Conservation (phyloP, 2,113 vertebrate genomes). For the Oryzias woworae region DNA sequence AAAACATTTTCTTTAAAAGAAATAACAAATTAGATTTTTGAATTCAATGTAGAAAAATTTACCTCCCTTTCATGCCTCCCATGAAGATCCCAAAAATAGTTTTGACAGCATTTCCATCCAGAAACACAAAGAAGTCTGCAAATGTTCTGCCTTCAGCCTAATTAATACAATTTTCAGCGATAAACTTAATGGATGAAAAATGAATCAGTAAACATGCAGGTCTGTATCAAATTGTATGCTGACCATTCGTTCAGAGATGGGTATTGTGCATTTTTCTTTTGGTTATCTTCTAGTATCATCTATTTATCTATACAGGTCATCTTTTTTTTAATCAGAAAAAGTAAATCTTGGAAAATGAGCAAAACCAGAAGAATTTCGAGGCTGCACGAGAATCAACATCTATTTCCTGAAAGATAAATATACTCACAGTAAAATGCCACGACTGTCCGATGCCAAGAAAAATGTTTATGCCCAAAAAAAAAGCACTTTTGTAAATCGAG, state of each 20-base stretch:
- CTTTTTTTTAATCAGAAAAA: conserved; percentile 12
- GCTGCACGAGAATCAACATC: conserved; percentile 37
- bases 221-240: conserved; percentile 21
- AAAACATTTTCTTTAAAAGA: no score
- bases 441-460: conserved; percentile 53
- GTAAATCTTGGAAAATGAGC: conserved; percentile 40
- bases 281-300: no score
- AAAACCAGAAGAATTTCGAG: conserved; percentile 51
- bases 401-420: conserved; percentile 47
- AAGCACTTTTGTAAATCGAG: conserved; percentile 45
- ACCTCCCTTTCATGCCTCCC: no score
- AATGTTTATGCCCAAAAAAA: conserved; percentile 59
- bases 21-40: no score
- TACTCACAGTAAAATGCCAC: conserved; percentile 43
- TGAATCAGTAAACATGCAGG: no score
- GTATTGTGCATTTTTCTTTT: neutral
- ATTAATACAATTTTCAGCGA: no score
- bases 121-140: no score
- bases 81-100: no score
- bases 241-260: conserved; percentile 12
- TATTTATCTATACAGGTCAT: neutral
- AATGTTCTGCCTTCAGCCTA: no score
- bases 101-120: no score
- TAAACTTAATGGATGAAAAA: no score
- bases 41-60: no score